Evolutionary conservation across 2,797 vertebrate genomes (phyloP).

Genomic region (Euphonia xanthogaster): DNA sequence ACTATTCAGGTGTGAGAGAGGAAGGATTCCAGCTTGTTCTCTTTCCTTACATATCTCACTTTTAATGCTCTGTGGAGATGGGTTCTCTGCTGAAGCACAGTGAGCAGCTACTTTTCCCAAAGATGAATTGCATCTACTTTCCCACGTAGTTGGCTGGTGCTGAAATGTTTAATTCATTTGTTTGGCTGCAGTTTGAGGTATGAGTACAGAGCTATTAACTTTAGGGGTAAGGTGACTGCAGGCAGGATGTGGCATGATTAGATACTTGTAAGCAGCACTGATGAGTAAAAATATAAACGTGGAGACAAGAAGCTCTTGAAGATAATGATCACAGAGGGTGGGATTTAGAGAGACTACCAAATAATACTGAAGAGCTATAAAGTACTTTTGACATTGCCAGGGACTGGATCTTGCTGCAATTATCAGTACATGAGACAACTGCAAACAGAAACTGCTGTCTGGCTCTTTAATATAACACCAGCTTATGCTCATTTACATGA

Average conservation of each 20-base stretch:
- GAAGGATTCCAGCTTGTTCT: not conserved
- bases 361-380: not conserved
- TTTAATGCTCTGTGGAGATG: not conserved
- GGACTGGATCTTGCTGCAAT: constrained; percentile 2
- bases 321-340: constrained; percentile 6
- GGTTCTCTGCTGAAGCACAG: not conserved
- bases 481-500: not conserved
- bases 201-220: not conserved
- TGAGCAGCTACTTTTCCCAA: not conserved
- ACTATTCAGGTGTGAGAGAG: not conserved
- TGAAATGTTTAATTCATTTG: not conserved
- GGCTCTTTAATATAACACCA: not conserved
- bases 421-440: not conserved
- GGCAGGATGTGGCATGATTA: not conserved
- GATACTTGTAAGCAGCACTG: not conserved
- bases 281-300: not conserved
- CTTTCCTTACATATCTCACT: not conserved
- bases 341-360: constrained; percentile 3
- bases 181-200: not conserved
- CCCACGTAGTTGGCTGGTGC: not conserved
- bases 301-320: constrained; percentile 13
- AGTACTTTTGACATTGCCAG: constrained; percentile 10
- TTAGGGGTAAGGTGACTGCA: not conserved
- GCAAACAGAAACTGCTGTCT: not conserved
- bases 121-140: not conserved